phyloP scores from a whole-genome alignment of 2,888 invertebrate genomes.

The Plagodis pulveraria region DNA sequence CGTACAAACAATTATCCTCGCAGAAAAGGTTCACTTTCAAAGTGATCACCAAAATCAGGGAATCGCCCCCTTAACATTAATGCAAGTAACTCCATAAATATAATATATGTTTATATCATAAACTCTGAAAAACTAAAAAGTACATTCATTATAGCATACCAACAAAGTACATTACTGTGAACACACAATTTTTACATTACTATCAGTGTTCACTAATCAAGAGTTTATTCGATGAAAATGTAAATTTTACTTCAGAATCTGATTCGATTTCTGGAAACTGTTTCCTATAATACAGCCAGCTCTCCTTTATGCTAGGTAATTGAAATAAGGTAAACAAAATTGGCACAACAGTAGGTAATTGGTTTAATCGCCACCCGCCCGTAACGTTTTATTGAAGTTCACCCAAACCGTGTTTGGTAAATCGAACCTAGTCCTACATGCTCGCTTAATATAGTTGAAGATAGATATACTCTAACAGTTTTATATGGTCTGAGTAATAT shows the following conservation, averaged over 20 bases:
- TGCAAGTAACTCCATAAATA: too few species aligned
- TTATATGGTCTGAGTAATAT: not conserved
- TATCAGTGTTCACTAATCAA: too few species aligned
- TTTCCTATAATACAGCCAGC: conserved; percentile 36
- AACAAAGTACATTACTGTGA: too few species aligned
- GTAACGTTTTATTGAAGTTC: conserved; percentile 61
- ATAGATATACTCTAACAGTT: not conserved
- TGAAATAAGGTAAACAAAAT: conserved; percentile 56
- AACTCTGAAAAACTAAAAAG: too few species aligned
- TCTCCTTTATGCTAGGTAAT: conserved; percentile 41
- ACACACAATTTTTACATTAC: too few species aligned
- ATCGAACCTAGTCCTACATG: conserved; percentile 20
- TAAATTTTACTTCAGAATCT: conserved; percentile 1
- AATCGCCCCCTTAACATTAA: too few species aligned
- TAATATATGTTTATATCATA: too few species aligned
- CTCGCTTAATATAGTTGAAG: not conserved
- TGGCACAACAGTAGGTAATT: conserved; percentile 61
- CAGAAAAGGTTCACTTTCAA: too few species aligned
- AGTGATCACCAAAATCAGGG: too few species aligned
- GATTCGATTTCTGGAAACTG: conserved; percentile 9
- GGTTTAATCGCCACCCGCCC: conserved; percentile 60
- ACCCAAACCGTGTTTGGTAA: conserved; percentile 55
- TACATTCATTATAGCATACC: too few species aligned
- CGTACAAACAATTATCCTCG: too few species aligned
- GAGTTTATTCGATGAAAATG: too few species aligned